Base-by-base conservation (phyloP, 2,113 vertebrate species). In the Amphilophus citrinellus region DNA sequence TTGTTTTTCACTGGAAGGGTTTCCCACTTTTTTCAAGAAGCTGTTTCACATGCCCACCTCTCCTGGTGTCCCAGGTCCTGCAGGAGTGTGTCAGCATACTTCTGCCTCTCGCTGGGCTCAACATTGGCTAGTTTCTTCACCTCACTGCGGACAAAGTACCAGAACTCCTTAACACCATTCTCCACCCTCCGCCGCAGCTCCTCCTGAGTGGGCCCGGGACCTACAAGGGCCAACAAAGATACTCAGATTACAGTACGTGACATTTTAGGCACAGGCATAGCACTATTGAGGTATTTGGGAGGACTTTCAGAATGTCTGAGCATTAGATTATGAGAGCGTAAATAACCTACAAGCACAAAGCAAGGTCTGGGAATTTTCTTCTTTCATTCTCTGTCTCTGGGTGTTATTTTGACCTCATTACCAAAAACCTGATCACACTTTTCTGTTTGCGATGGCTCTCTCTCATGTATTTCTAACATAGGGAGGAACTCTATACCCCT, bases 141-240 rank as follows among this genome's bases (percentile, higher is more conserved):
- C 94, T 99, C 98, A 84, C 97, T 99, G 92, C 97, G 97, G 75
- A 99, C 96, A 87, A 99, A 99, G 95, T 98, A 99, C 98, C 98
- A 99, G 92, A 99, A 97, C 92, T 99, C 98, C 94, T 97, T 98
- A 66, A 98, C 97, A 32, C 98, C 98, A 71, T 98, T 99, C 93
- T 99, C 98, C 94, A 98, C 97, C 68, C 95, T 97, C 79, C 98
- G 96, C 22, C 98, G 96, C 90, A 99, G 82, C 87, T 98, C 95
- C 96, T 99, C 98, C 94, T 99, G 98, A 88, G 97, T 97, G 89
- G 97, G 97, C 68, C 98, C 98, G 1, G 98, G 96, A 87, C 97
- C 97, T 94, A 92, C 76, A 89, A 82, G 57, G 58, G 13, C 37
- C 15, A 63, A 87, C 79, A 85, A 76, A 87, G 56, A 84, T 7